These are phyloP conservation scores for Sprattus sprattus DNA, from an alignment of 2,113 vertebrate species.

Conservation along the genomic window DNA sequence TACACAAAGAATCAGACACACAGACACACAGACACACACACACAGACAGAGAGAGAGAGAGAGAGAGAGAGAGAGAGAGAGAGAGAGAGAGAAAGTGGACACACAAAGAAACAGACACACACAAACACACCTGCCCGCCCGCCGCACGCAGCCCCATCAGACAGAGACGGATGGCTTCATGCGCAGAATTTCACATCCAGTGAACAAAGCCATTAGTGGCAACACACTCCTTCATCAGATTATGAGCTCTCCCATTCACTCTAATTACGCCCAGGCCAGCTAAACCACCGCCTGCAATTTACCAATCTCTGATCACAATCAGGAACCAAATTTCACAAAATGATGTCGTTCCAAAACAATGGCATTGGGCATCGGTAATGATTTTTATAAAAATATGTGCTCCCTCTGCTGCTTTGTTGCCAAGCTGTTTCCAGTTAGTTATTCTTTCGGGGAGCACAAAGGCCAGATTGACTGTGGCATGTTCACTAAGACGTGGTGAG, in stretches of 20 bases:
- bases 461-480: background rate
- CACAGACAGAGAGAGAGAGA: too few species aligned
- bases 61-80: too few species aligned
- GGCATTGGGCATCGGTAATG: background rate
- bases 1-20: too few species aligned
- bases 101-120: background rate
- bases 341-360: background rate
- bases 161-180: conserved; percentile 11
- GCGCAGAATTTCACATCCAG: conserved; percentile 2
- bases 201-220: conserved; percentile 7
- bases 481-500: background rate
- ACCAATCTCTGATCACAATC: conserved; percentile 12
- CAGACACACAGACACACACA: background rate
- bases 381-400: background rate
- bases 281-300: background rate
- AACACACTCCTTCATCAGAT: conserved; percentile 3
- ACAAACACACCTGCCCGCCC: background rate
- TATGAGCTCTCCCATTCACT: conserved; percentile 5
- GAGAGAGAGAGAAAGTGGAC: too few species aligned
- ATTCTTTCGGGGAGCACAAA: background rate
- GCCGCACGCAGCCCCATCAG: background rate
- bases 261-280: background rate
- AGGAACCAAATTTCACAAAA: background rate
- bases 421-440: background rate
- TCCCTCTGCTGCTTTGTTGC: background rate